Base-by-base conservation (phyloP, 2,113 vertebrate species). In the Chionis minor region DNA sequence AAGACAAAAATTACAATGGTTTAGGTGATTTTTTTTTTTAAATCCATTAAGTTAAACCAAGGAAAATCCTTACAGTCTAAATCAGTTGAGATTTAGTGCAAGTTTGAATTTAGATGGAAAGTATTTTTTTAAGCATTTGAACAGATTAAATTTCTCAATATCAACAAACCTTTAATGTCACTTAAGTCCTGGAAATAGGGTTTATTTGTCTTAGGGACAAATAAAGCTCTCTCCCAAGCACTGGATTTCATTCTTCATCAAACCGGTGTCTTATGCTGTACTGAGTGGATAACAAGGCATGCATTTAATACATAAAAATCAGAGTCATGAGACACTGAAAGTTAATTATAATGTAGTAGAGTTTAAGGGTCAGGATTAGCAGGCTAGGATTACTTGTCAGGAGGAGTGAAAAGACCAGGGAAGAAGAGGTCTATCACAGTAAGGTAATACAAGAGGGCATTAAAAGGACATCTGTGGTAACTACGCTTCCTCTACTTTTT, bases 301-400 rank as follows among this genome's bases (percentile, higher is more conserved):
- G 70, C 66, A 90, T 92, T 96, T 96, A 95, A 94, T 89, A 92
- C 81, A 90, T 38, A 94, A 94, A 92, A 96, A 85, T 95, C 80
- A 94, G 92, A 94, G 84, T 97, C 92, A 96, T 94, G 91, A 94
- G 92, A 91, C 86, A 69, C 84, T 74, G 63, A 14, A 92, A 95
- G 94, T 89, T 94, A 95, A 96, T 94, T 97, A 92, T 82, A 95
- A 87, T 55, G 62, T 69, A 92, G 62, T 66, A 89, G 83, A 94
- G 54, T 92, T 94, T 85, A 95, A 95, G 89, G 81, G 91, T 85
- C 84, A 91, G 78, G 74, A 97, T 95, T 94, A 95, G 49, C 38
- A 55, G 58, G 84, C 84, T 87, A 81, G 55, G 81, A 94, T 95
- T 92, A 94, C 77, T 91, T 89, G 70, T 80, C 73, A 89, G 61